Conservation (phyloP, 2,888 invertebrate genomes). For the Drosophila percnosoma region DNA sequence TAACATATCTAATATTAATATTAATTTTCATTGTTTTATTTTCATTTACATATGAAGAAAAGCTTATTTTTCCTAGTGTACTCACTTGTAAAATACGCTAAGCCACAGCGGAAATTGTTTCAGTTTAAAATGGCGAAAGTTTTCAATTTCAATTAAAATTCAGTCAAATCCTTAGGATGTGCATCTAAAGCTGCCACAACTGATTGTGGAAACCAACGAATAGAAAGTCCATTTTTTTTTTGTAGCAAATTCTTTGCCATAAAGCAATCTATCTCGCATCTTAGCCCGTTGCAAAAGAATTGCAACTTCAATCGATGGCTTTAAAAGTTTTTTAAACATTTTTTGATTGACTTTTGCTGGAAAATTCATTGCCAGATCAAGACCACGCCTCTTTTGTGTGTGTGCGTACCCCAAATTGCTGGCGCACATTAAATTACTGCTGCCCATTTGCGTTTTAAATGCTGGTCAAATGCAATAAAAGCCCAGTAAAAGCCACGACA, state of each 20-base stretch:
- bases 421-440: slow-evolving; percentile 68
- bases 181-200: slow-evolving; percentile 19
- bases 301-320: neutral
- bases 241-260: neutral
- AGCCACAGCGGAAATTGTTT: slow-evolving; percentile 63
- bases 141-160: slow-evolving; percentile 64
- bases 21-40: neutral
- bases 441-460: slow-evolving; percentile 65
- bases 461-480: slow-evolving; percentile 69
- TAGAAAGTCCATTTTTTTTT: neutral
- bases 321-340: neutral
- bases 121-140: slow-evolving; percentile 51
- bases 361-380: slow-evolving; percentile 31
- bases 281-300: neutral
- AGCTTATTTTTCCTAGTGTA: slow-evolving; percentile 1
- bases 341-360: slow-evolving; percentile 8
- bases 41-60: neutral
- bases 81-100: slow-evolving; percentile 1
- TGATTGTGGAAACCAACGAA: neutral
- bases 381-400: slow-evolving; percentile 39
- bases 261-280: neutral
- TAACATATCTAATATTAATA: neutral
- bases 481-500: slow-evolving; percentile 67
- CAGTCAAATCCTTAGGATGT: slow-evolving; percentile 46
- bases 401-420: slow-evolving; percentile 55